Percentiles rank a stretch among this genome's conserved stretches.
Evolutionary conservation across 2,113 vertebrate species (phyloP).

Genomic region (Lagopus leucura): DNA sequence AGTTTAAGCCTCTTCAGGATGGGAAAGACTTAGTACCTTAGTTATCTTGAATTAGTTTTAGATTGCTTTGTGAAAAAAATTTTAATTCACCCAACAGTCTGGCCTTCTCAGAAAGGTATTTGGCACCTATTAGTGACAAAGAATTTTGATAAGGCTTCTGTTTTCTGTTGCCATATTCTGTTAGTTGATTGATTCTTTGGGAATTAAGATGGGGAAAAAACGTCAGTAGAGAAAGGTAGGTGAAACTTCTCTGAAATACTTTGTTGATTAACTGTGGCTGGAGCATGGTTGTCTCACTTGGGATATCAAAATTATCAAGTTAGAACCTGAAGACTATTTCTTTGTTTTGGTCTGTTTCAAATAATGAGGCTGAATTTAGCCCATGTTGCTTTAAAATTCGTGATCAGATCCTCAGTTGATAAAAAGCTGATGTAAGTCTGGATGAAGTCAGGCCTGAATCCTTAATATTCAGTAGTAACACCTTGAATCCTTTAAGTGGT

Average conservation of each 20-base stretch:
- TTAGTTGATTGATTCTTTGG: background rate
- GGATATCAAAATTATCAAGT: background rate
- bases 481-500: slow-evolving; percentile 6
- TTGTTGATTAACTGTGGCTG: background rate
- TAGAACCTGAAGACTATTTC: background rate
- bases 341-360: background rate
- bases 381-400: background rate
- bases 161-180: background rate
- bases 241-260: background rate
- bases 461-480: slow-evolving; percentile 2
- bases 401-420: background rate
- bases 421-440: background rate
- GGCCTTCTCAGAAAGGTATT: background rate
- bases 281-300: background rate
- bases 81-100: background rate
- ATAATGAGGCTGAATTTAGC: background rate
- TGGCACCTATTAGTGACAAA: background rate
- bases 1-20: background rate
- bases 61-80: background rate
- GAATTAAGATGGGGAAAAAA: background rate
- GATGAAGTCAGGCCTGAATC: background rate
- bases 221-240: background rate
- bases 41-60: background rate
- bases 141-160: background rate
- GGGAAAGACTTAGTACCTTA: background rate